phyloP scores from a whole-genome alignment of 2,113 vertebrate species.

The Eretmochelys imbricata region DNA sequence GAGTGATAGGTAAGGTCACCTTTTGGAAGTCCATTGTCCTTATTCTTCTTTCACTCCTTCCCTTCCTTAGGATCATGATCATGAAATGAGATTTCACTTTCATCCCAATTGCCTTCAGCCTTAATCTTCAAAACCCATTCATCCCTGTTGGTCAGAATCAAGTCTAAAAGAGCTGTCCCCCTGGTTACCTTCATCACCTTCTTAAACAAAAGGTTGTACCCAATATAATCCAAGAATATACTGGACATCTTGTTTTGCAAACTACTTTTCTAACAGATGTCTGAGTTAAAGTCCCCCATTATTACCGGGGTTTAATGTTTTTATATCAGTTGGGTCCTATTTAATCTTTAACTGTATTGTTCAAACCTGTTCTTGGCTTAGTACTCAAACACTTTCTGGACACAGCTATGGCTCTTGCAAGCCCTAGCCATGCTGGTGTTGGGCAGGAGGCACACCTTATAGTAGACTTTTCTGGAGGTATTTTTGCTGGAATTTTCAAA shows the following conservation, averaged over 20 bases:
- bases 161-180: background rate
- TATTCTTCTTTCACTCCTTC: background rate
- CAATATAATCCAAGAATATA: background rate
- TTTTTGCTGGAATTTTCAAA: background rate
- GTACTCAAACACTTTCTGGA: background rate
- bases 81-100: background rate
- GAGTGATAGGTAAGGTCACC: background rate
- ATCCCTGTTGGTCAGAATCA: background rate
- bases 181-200: background rate
- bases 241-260: background rate
- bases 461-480: background rate
- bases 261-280: background rate
- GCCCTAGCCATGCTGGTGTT: slow-evolving; percentile 17
- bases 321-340: background rate
- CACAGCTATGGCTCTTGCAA: background rate
- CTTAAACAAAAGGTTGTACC: background rate
- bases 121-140: background rate
- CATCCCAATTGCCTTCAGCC: background rate
- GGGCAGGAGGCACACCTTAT: background rate
- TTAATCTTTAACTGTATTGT: background rate
- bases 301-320: background rate
- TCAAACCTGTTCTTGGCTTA: background rate
- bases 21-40: background rate
- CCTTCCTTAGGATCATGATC: background rate
- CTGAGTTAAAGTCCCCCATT: background rate